Base-by-base conservation (phyloP, 1,140 invertebrate species). In the Tetranychus cinnabarinus region DNA sequence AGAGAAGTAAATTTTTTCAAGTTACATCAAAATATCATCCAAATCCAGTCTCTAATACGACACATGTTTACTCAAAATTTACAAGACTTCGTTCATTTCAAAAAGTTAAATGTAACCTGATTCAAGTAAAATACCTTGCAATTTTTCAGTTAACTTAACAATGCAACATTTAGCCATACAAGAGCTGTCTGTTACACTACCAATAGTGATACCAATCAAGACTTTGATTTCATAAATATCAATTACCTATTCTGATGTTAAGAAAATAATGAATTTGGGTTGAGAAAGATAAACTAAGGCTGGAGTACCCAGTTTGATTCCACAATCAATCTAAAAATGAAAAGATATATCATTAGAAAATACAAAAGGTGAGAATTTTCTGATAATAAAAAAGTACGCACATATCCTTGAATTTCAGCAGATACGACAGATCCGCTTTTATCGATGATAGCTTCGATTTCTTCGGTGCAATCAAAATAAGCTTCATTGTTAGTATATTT, bases 401-500 rank as follows among this genome's bases (percentile, higher is more conserved):
- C 91, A 81, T 93, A 93, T 73, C 95, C 95, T 72, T 97, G 91
- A 69, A 99, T 97, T 78, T 99, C 95, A 39, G 91, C 88, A 74
- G 89, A 95, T 3, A 99, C 90, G 0, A 91, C 95, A 4, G 85
- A 82, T 13, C 96, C 96, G 66, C 86, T 86, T 75, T 89, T 95
- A 73, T 98, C 96, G 70, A 99, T 96, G 64, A 97, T 98, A 10
- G 92, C 92, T 77, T 99, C 95, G n/a, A 91, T 84, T 78, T 92
- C 88, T 75, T 93, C 92, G 56, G 96, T 86, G 10, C 96, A 87
- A 79, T 98, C 92, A 74, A 97, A 97, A 73, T 98, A 98, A 13
- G 93, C 92, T 76, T 99, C 95, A 72, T 99, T 98, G 70, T 96
- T 97, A n/a, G 92, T 90, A 72, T 98, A 98, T 71, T 97, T 97